phyloP scores from a whole-genome alignment of 1,140 invertebrate species.

The Anthonomus grandis region DNA sequence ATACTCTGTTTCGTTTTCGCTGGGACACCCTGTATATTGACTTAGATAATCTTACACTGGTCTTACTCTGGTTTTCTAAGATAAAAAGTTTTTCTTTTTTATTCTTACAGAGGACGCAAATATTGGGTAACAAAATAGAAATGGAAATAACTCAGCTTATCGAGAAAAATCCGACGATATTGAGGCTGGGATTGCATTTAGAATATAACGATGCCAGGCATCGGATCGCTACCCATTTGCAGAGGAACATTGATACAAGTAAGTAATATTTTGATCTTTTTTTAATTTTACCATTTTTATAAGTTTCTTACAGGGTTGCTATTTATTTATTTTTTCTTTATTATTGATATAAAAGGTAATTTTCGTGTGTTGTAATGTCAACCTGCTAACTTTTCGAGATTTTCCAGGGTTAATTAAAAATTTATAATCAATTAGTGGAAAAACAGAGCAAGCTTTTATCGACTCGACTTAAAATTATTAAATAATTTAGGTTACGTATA shows the following conservation, averaged over 20 bases:
- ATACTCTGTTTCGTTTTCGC: too few species aligned
- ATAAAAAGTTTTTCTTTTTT: background rate
- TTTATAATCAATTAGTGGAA: too few species aligned
- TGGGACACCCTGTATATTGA: too few species aligned
- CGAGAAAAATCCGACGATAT: conserved; percentile 87
- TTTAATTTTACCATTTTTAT: conserved; percentile 9
- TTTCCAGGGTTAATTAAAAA: background rate
- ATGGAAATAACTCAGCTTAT: conserved; percentile 94
- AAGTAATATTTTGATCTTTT: conserved; percentile 54
- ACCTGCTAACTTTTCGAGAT: background rate
- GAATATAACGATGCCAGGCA: conserved; percentile 95
- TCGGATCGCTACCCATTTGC: conserved; percentile 86
- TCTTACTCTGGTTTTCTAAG: background rate
- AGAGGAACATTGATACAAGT: conserved; percentile 96
- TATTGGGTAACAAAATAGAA: conserved; percentile 96
- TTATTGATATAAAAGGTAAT: conserved; percentile 6
- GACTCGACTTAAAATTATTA: too few species aligned
- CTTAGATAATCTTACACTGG: too few species aligned
- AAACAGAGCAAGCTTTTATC: too few species aligned
- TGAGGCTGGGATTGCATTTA: conserved; percentile 89
- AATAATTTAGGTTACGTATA: too few species aligned
- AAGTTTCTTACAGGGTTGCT: conserved; percentile 5
- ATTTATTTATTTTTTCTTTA: conserved; percentile 19
- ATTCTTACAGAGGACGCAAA: conserved; percentile 76
- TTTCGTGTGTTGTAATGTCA: background rate